These are phyloP conservation scores for Aegithalos caudatus DNA, from an alignment of 2,113 vertebrate species.

Conservation along the genomic window DNA sequence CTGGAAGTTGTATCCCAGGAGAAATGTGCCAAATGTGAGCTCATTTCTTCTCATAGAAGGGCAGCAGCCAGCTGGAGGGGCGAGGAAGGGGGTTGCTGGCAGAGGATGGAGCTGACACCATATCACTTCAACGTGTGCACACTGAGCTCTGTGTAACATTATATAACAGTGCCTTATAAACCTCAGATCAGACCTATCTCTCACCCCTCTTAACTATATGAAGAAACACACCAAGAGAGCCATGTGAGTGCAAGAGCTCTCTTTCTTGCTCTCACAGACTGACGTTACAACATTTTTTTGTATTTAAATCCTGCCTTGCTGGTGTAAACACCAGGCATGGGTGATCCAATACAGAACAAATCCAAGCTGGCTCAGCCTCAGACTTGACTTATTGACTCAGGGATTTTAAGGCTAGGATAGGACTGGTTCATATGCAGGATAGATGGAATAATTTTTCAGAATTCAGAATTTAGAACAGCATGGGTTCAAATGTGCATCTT, in stretches of 20 bases:
- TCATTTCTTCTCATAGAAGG: constrained; percentile 17
- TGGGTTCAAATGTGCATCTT: not conserved
- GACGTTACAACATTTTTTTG: not conserved
- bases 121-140: constrained; percentile 32
- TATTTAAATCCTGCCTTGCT: not conserved
- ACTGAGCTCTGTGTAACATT: constrained; percentile 7
- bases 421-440: not conserved
- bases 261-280: not conserved
- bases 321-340: constrained; percentile 12
- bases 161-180: constrained; percentile 42
- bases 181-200: constrained; percentile 9
- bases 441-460: not conserved
- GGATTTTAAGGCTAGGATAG: not conserved
- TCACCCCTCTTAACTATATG: not conserved
- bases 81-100: not conserved
- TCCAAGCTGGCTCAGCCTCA: constrained; percentile 8
- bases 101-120: not conserved
- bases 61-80: constrained; percentile 20
- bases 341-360: constrained; percentile 11
- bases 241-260: not conserved
- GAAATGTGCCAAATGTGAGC: constrained; percentile 35
- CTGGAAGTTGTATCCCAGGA: not conserved
- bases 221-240: constrained; percentile 2
- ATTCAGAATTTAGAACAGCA: not conserved
- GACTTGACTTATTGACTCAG: not conserved